Conservation (phyloP, 1,140 invertebrate species). For the Heliconius congener region DNA sequence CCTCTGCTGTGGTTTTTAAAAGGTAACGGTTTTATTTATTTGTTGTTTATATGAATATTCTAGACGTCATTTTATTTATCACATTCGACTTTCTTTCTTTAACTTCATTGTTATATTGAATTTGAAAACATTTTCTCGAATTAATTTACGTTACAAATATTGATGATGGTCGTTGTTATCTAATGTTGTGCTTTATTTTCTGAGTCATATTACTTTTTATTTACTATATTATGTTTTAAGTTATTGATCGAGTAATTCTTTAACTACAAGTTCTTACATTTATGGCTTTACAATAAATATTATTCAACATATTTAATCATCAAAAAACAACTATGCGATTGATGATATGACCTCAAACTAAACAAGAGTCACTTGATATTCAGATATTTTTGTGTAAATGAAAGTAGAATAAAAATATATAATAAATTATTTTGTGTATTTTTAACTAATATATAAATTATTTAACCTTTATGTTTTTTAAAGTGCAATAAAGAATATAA, state of each 20-base stretch:
- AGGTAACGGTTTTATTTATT: constrained; percentile 70
- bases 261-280: not conserved
- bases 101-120: not conserved
- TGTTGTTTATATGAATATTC: constrained; percentile 13
- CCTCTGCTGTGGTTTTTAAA: constrained; percentile 70
- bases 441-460: too few species aligned
- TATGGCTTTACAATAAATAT: not conserved
- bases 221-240: not conserved
- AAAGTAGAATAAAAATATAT: not conserved
- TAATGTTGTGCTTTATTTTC: constrained; percentile 28
- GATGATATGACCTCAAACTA: not conserved
- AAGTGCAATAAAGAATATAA: too few species aligned
- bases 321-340: not conserved
- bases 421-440: too few species aligned
- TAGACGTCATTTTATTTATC: constrained; percentile 10
- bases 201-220: constrained; percentile 29
- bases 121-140: not conserved
- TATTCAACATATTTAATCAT: not conserved
- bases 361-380: not conserved
- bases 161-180: constrained; percentile 33
- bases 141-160: not conserved
- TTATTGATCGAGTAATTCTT: not conserved
- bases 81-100: not conserved
- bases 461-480: too few species aligned
- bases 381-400: not conserved